Base-by-base conservation (phyloP, 2,888 invertebrate genomes). In the Megamerina dolium region DNA sequence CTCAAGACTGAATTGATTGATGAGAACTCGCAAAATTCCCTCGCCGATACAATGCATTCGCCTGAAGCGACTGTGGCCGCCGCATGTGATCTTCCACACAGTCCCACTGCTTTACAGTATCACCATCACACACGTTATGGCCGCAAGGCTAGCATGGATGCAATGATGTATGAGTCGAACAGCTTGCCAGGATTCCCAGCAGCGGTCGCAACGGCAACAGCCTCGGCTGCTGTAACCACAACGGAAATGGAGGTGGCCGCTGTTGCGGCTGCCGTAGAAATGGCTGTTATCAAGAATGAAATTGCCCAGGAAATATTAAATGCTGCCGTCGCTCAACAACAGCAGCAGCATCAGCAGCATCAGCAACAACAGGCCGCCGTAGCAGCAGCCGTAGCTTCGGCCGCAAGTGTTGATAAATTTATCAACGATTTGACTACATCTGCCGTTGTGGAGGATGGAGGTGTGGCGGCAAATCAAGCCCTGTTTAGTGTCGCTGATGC, bases 1-100 rank as follows among this genome's bases (percentile, higher is more conserved):
- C 72, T 83, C 34, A 84, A 84, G 66, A 81, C 80, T 35, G 81
- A 85, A 72, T 73, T 83, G 35, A 66, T 81, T 29, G 87, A 87
- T 63, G 87, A 87, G 49, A 79, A 77, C 53, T 84, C 85, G 59
- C 82, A 85, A 65, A 63, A 61, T 45, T 63, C 70, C 4, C 41
- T 64, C 5, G 58, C 55, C 2, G 64, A 66, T 1, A 45, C 61
- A 60, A 54, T 63, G 18, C 62, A 61, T 33, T 59, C 64, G 2
- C 56, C 75, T 9, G 62, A 60, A 29, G 34, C 57, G 3, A n/a
- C n/a, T n/a, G 57, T 75, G 41, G 75, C 74, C 45, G 38, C 72
- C 37, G 29, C 26, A 36, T 17, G 46, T 30, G 23, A 29, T 20
- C 5, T 21, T 14, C 57, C 66, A 2, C 59, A 57, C 37, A 63